Evolutionary conservation across 2,113 vertebrate species (phyloP).

Genomic region (Panurus biarmicus): DNA sequence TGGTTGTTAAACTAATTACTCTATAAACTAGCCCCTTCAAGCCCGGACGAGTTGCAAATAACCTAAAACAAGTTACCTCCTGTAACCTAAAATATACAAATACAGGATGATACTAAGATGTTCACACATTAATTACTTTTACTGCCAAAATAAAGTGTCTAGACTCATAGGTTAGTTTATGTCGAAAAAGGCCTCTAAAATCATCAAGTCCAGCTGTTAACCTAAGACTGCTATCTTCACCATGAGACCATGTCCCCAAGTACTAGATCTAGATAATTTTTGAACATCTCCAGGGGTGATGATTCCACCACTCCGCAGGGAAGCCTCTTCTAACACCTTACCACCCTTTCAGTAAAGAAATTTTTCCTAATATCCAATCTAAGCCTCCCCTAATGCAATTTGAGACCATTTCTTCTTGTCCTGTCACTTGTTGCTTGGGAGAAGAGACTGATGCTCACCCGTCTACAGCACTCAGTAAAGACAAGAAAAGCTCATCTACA

Average conservation of each 20-base stretch:
- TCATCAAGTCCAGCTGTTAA: background rate
- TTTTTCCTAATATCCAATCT: background rate
- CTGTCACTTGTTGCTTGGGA: background rate
- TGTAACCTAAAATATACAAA: background rate
- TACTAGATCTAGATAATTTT: background rate
- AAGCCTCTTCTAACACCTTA: background rate
- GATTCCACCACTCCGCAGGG: background rate
- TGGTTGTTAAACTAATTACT: background rate
- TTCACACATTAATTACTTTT: no score
- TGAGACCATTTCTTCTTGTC: background rate
- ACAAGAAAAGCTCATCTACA: background rate
- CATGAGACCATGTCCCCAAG: background rate
- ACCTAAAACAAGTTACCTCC: no score
- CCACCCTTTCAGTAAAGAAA: background rate
- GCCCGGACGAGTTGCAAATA: background rate
- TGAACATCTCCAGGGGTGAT: background rate
- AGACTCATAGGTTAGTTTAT: background rate
- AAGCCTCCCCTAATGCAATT: background rate
- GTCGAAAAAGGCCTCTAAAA: background rate
- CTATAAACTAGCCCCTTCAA: background rate
- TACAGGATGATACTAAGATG: background rate
- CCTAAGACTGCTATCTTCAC: background rate
- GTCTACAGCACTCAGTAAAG: background rate
- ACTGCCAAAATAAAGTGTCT: background rate
- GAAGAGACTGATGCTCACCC: background rate